These are phyloP conservation scores for Zygothrica quintamaculata DNA, from an alignment of 2,888 invertebrate species.

Conservation along the genomic window DNA sequence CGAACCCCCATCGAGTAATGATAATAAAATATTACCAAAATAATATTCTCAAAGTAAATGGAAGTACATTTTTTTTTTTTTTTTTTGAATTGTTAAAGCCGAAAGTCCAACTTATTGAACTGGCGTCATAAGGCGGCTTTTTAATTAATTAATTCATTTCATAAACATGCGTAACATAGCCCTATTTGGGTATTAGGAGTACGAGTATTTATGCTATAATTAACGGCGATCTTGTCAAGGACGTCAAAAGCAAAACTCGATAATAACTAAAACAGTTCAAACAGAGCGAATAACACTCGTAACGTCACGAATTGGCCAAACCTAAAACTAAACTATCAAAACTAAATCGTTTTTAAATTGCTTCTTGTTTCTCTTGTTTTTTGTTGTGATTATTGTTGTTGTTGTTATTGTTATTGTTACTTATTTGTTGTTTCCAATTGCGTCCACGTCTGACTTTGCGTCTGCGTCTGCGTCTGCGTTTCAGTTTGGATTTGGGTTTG, in stretches of 20 bases:
- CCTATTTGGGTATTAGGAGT: slow-evolving; percentile 8
- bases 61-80: slow-evolving; percentile 12
- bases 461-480: not conserved
- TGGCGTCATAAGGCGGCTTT: slow-evolving; percentile 1
- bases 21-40: slow-evolving; percentile 5
- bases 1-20: slow-evolving; percentile 13
- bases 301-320: slow-evolving; percentile 31
- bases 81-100: slow-evolving; percentile 4
- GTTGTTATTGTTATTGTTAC: slow-evolving; percentile 2
- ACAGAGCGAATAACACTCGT: slow-evolving; percentile 10
- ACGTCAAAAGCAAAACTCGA: slow-evolving; percentile 28
- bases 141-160: slow-evolving; percentile 34
- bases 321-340: slow-evolving; percentile 35
- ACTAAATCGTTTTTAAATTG: slow-evolving; percentile 64
- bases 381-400: too few species aligned
- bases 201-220: slow-evolving; percentile 27
- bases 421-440: slow-evolving; percentile 34
- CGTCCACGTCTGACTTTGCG: not conserved
- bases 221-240: slow-evolving; percentile 43
- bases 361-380: too few species aligned
- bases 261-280: slow-evolving; percentile 39
- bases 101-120: not conserved
- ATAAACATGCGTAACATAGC: slow-evolving; percentile 44
- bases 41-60: slow-evolving; percentile 8
- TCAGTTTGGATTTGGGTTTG: not conserved